Percentiles rank a stretch among this genome's conserved stretches.
These are phyloP conservation scores for Hypomesus transpacificus DNA, from an alignment of 2,113 vertebrate species.

Conservation along the genomic window DNA sequence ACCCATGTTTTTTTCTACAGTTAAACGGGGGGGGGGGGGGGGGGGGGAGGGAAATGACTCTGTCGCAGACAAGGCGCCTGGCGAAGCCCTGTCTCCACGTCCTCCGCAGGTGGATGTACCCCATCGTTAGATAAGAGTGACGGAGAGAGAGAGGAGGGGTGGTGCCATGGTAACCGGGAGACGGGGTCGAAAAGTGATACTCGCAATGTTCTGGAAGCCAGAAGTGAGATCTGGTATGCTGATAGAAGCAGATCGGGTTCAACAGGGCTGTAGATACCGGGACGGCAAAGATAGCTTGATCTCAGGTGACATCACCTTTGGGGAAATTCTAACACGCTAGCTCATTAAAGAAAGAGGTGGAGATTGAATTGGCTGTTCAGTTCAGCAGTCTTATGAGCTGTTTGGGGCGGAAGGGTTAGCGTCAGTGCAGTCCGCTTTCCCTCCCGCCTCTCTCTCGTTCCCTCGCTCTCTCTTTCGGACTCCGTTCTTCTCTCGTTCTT, in stretches of 20 bases:
- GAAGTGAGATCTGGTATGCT: neutral
- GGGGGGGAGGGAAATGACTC: too few species aligned
- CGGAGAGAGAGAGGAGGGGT: neutral
- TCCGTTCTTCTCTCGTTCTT: neutral
- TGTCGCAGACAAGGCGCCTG: too few species aligned
- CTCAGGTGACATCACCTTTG: neutral
- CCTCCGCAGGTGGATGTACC: too few species aligned
- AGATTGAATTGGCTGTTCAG: too few species aligned
- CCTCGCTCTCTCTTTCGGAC: neutral
- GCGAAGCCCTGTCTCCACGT: too few species aligned
- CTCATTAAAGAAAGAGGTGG: neutral
- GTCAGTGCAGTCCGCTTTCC: neutral
- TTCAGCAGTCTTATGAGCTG: too few species aligned
- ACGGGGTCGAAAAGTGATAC: neutral
- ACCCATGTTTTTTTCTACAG: too few species aligned
- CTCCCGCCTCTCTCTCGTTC: neutral
- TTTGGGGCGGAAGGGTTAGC: too few species aligned
- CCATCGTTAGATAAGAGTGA: too few species aligned
- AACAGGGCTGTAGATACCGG: neutral
- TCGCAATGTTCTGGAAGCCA: neutral
- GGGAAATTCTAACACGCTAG: neutral
- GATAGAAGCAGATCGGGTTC: neutral
- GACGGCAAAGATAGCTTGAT: neutral
- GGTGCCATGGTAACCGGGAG: neutral
- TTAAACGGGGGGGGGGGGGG: too few species aligned